Evolutionary conservation across 2,888 invertebrate genomes (phyloP).

Genomic region (Sussaba pulchella): DNA sequence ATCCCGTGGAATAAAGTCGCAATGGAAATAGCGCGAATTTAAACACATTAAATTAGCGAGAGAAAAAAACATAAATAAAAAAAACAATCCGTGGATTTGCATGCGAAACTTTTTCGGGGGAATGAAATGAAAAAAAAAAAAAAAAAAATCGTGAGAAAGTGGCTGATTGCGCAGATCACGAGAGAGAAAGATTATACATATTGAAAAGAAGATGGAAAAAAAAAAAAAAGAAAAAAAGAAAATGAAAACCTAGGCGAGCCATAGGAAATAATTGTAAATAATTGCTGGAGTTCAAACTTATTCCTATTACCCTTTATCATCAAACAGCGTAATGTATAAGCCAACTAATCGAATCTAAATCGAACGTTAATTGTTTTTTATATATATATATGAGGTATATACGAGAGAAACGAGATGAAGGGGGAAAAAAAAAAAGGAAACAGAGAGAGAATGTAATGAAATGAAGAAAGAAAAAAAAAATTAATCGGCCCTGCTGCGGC

Average conservation of each 20-base stretch:
- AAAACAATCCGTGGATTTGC: neutral
- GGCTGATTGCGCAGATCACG: constrained; percentile 33
- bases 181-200: constrained; percentile 45
- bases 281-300: constrained; percentile 82
- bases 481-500: neutral
- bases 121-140: no score
- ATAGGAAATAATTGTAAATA: constrained; percentile 82
- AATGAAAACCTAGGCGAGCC: constrained; percentile 61
- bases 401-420: constrained; percentile 67
- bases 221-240: constrained; percentile 51
- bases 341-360: constrained; percentile 70
- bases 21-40: neutral
- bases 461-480: no score
- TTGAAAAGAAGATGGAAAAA: constrained; percentile 20
- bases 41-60: constrained; percentile 4
- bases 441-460: constrained; percentile 22
- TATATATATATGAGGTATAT: constrained; percentile 71
- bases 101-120: neutral
- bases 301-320: constrained; percentile 80
- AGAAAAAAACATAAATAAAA: neutral
- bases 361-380: constrained; percentile 71
- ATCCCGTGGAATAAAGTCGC: constrained; percentile 26
- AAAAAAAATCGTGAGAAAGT: constrained; percentile 7
- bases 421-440: constrained; percentile 44
- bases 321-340: constrained; percentile 69